Evolutionary conservation across 2,113 vertebrate species (phyloP), one percentile per base, ranked within the genome.

Genomic region (Takifugu bimaculatus): DNA sequence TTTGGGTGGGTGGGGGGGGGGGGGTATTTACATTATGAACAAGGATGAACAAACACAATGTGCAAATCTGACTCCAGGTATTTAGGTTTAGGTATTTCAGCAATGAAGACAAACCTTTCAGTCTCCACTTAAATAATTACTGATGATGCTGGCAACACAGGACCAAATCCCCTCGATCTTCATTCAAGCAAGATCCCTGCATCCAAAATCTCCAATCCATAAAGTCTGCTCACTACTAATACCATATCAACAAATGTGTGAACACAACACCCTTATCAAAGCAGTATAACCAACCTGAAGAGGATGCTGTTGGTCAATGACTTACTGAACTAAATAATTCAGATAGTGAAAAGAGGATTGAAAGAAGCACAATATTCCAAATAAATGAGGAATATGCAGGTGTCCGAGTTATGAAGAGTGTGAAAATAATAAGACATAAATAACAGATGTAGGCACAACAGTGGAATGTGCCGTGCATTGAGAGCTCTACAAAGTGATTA

Each of bases 61-160:
- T 89, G 88, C 88, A 89, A 88, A 81, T 83, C 35, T 71, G 82
- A 72, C 60, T 81, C 69, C 71, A 80, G 80, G 75, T 82, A 82
- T 74, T 85, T 74, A 83, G 68, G 84, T 47, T 63, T 13, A 66
- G 78, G 78, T 75, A 73, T 68, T 60, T 15, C 10, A 73, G 65
- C 35, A 47, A 32, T 32, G 29, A 32, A 32, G 7, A 25, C 48
- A 25, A 50, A 50, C 6, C 5, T 0, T 26, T 49, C 28, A 50
- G 56, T 57, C 45, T 53, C 48, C 50, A 66, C 26, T 13, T 43
- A 58, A 72, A 43, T 27, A 60, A 54, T 13, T n/a, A 11, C 52
- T 32, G 27, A 56, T 11, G 28, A 20, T 3, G 35, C 35, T 39
- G 6, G 32, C 57, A 72, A 53, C 64, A 65, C 27, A 54, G 64